Evolutionary conservation across 2,888 invertebrate species (phyloP).

Genomic region (Euplagia quadripunctaria): DNA sequence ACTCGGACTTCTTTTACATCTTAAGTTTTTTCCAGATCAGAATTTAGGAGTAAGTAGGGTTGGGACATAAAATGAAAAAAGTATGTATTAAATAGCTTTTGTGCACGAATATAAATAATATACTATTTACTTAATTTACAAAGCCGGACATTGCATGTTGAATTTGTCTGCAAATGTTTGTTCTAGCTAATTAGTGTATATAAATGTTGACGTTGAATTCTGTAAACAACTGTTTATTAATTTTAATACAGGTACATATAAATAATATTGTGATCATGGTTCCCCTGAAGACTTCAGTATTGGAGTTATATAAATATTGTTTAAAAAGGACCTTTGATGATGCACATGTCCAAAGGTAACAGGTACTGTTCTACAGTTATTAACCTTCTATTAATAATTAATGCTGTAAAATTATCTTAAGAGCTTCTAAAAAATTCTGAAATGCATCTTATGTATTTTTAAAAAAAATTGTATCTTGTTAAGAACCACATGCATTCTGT

Average conservation of each 20-base stretch:
- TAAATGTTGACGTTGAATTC: neutral
- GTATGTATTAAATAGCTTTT: neutral
- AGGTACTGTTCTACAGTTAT: no score
- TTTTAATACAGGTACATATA: no score
- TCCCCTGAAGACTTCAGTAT: no score
- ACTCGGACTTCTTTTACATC: neutral
- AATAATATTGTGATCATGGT: no score
- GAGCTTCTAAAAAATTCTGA: no score
- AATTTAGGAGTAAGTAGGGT: neutral
- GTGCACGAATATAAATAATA: neutral
- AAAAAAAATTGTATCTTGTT: no score
- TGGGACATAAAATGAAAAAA: neutral
- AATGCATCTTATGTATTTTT: no score
- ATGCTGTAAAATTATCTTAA: no score
- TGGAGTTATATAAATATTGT: no score
- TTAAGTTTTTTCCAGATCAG: constrained; percentile 2
- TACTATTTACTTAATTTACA: neutral
- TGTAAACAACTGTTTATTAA: neutral
- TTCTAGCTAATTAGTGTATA: neutral
- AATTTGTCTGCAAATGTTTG: neutral
- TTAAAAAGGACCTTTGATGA: no score
- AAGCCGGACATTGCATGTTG: neutral
- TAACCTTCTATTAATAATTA: no score
- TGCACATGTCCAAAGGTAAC: no score
- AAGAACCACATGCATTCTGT: neutral